Evolutionary conservation across 2,888 invertebrate species (phyloP).

Genomic region (Cryptus viduatorius): DNA sequence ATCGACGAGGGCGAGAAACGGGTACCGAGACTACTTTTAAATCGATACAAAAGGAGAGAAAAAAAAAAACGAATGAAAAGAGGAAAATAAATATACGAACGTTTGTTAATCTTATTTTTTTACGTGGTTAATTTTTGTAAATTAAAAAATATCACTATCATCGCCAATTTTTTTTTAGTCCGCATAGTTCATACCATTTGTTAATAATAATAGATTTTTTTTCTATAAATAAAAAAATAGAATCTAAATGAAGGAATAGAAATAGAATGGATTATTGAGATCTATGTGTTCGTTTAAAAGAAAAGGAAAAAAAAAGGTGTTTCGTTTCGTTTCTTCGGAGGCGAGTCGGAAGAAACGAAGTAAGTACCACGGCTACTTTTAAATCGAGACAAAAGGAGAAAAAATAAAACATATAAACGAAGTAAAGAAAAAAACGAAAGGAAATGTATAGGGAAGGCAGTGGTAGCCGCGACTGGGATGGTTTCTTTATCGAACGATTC

Average conservation of each 20-base stretch:
- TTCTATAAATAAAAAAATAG: too few relatives aligned
- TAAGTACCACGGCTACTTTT: slow-evolving; percentile 70
- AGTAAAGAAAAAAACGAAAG: background rate
- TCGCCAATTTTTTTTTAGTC: too few relatives aligned
- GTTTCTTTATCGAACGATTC: slow-evolving; percentile 82
- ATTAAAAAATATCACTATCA: too few relatives aligned
- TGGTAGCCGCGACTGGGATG: slow-evolving; percentile 71
- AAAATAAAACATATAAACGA: background rate
- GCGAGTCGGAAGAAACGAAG: slow-evolving; percentile 66
- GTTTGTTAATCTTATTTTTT: too few relatives aligned
- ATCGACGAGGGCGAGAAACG: slow-evolving; percentile 70
- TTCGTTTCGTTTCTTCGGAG: too few relatives aligned
- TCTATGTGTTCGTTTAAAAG: background rate
- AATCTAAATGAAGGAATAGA: too few relatives aligned
- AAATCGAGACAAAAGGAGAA: slow-evolving; percentile 75
- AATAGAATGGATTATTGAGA: too few relatives aligned
- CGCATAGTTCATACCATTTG: too few relatives aligned
- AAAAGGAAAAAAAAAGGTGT: background rate
- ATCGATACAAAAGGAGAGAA: slow-evolving; percentile 73
- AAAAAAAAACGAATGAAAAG: background rate
- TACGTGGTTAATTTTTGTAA: too few relatives aligned
- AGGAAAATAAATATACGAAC: too few relatives aligned
- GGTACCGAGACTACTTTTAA: slow-evolving; percentile 73
- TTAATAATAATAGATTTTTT: too few relatives aligned
- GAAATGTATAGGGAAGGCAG: slow-evolving; percentile 67